Evolutionary conservation across 2,797 vertebrate genomes (phyloP).

Genomic region (Euphonia xanthogaster): DNA sequence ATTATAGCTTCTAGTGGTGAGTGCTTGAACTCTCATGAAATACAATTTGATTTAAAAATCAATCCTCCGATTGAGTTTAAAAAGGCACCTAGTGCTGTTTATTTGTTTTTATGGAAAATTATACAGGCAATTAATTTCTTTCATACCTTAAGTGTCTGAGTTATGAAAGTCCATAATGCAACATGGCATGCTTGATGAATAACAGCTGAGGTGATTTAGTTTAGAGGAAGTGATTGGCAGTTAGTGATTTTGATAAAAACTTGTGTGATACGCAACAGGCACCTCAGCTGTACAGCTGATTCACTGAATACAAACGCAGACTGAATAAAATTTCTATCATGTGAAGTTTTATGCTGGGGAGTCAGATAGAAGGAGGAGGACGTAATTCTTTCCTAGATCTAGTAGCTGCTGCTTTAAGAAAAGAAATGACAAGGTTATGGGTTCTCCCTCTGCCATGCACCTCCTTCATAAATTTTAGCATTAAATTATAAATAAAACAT

Average conservation of each 20-base stretch:
- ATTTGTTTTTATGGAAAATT: conserved; percentile 61
- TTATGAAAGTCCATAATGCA: conserved; percentile 21
- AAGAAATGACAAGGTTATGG: conserved; percentile 46
- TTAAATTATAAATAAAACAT: conserved; percentile 69
- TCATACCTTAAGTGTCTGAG: conserved; percentile 36
- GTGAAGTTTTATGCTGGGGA: neutral
- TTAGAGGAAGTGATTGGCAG: conserved; percentile 33
- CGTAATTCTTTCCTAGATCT: neutral
- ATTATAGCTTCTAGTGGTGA: conserved; percentile 19
- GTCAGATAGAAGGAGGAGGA: neutral
- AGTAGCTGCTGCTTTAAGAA: conserved; percentile 47
- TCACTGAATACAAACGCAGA: neutral
- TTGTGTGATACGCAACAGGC: neutral
- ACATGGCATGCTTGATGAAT: conserved; percentile 22
- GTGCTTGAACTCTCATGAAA: conserved; percentile 41
- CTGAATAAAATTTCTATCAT: neutral
- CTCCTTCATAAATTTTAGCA: conserved; percentile 61
- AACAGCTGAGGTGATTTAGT: neutral
- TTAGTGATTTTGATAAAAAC: conserved; percentile 14
- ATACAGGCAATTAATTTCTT: conserved; percentile 51
- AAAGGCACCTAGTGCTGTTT: conserved; percentile 19
- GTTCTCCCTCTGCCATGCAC: conserved; percentile 20
- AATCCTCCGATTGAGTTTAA: conserved; percentile 37
- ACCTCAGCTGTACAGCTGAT: neutral
- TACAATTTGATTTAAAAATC: conserved; percentile 60